Percentiles rank a stretch among this genome's conserved stretches.
Conservation (phyloP, 2,797 vertebrate species). For the Paguma larvata region DNA sequence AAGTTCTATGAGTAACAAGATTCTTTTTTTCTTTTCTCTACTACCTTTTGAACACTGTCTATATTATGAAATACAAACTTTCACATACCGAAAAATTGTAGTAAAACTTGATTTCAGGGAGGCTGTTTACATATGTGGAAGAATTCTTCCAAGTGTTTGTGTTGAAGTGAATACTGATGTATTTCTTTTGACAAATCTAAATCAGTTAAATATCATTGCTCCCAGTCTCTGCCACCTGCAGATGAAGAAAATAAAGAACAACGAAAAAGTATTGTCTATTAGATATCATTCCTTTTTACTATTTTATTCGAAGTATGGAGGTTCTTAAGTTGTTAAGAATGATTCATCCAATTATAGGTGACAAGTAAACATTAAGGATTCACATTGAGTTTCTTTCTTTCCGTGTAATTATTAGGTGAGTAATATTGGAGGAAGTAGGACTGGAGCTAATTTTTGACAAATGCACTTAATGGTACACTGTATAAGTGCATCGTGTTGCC, state of each 20-base stretch:
- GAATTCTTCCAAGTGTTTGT: not conserved
- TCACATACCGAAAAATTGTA: not conserved
- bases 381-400: not conserved
- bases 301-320: constrained; percentile 22
- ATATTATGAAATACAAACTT: not conserved
- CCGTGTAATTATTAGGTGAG: not conserved
- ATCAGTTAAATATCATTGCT: constrained; percentile 17
- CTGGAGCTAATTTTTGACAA: not conserved
- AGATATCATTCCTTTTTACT: not conserved
- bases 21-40: not conserved
- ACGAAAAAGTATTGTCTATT: not conserved
- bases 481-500: not conserved
- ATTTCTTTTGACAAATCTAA: constrained; percentile 42
- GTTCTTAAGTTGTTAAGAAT: constrained; percentile 40
- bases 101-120: not conserved
- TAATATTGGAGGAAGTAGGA: not conserved
- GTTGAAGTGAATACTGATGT: not conserved
- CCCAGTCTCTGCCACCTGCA: not conserved
- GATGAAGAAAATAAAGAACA: constrained; percentile 57
- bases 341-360: not conserved
- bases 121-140: not conserved
- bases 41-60: not conserved
- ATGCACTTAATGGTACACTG: not conserved
- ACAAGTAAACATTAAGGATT: not conserved
- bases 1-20: not conserved